phyloP scores from a whole-genome alignment of 2,888 invertebrate genomes.

The Drosophila nigricruria region DNA sequence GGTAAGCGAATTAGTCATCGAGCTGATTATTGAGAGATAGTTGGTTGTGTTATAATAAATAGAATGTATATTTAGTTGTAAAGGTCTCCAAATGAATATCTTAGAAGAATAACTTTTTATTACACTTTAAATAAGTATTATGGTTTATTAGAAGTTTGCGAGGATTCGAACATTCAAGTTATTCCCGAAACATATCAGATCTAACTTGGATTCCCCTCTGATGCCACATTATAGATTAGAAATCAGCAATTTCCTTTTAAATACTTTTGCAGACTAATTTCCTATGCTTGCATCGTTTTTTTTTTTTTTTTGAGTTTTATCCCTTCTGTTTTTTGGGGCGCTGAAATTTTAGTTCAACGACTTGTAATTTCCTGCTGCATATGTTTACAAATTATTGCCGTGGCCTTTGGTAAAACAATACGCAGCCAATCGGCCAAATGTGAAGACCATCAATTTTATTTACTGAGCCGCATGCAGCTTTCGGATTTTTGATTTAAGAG shows the following conservation, averaged over 20 bases:
- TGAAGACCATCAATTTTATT: constrained; percentile 43
- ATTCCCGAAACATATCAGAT: background rate
- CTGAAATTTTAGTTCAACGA: constrained; percentile 12
- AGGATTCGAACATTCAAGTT: too few species aligned
- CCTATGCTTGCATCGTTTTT: constrained; percentile 7
- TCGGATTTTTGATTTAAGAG: constrained; percentile 62
- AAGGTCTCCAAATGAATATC: background rate
- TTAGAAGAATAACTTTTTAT: too few species aligned
- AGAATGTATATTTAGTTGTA: background rate
- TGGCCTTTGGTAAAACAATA: constrained; percentile 47
- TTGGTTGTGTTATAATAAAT: background rate
- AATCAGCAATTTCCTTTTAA: constrained; percentile 33
- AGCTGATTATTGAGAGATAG: background rate
- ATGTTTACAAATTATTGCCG: constrained; percentile 47
- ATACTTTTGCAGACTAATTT: constrained; percentile 33
- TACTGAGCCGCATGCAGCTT: constrained; percentile 41
- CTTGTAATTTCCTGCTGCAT: constrained; percentile 57
- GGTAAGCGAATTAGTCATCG: background rate
- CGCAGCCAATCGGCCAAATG: constrained; percentile 11
- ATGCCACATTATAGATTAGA: constrained; percentile 8
- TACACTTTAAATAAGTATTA: too few species aligned
- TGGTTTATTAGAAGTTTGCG: too few species aligned
- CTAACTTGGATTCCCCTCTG: background rate
- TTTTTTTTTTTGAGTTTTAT: background rate
- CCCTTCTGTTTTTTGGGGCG: background rate